Percentiles rank a stretch among this genome's conserved stretches.
These are phyloP conservation scores for Eudyptes chrysolophus DNA, from an alignment of 2,113 vertebrate genomes.

Conservation along the genomic window DNA sequence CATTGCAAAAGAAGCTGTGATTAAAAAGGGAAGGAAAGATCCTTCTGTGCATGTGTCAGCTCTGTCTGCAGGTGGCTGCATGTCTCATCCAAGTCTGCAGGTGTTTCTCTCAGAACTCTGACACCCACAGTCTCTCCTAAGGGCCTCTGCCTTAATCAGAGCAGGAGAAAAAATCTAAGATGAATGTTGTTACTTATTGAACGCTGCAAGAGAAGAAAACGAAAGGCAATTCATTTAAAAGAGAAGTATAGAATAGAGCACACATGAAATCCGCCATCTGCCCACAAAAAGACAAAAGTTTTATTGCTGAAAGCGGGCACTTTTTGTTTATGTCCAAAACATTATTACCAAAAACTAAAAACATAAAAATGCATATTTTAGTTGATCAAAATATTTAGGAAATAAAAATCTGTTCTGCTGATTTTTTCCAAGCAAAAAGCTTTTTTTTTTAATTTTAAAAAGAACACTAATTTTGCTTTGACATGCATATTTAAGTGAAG, in stretches of 20 bases:
- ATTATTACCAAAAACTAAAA: not conserved
- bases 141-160: not conserved
- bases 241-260: not conserved
- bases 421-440: not conserved
- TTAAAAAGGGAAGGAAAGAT: not conserved
- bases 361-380: not conserved
- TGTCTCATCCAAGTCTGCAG: not conserved
- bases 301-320: not conserved
- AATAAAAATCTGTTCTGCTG: not conserved
- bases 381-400: not conserved
- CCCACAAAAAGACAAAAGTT: not conserved
- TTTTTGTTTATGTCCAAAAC: not conserved
- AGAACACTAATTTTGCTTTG: not conserved
- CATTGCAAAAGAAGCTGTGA: not conserved
- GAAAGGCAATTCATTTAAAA: not conserved
- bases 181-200: not conserved
- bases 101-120: not conserved
- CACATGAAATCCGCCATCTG: not conserved
- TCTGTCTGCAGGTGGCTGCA: not conserved
- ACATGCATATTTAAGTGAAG: not conserved
- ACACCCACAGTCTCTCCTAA: not conserved
- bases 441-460: not conserved
- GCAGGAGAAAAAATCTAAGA: not conserved
- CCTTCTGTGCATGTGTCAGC: not conserved
- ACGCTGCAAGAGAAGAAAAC: not conserved